A percentile compares a stretch with the other conserved stretches of the same genome.
These are phyloP conservation scores for Cephalopterus ornatus DNA, from an alignment of 2,113 vertebrate species.

Conservation along the genomic window DNA sequence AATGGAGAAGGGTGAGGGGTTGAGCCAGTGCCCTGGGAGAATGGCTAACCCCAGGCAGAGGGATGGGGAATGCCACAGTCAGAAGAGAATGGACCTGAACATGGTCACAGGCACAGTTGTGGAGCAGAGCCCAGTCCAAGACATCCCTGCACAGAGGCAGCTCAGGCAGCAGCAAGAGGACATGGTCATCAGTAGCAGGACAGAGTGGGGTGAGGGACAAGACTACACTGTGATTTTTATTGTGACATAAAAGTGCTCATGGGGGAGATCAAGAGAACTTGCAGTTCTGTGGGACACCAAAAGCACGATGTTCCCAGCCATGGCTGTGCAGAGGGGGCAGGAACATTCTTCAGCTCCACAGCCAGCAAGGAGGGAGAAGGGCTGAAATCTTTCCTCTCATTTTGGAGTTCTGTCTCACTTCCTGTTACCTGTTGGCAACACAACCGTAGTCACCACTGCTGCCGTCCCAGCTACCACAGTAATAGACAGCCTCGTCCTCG, in stretches of 20 bases:
- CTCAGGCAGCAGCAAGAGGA: neutral
- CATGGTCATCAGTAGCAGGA: neutral
- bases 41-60: neutral
- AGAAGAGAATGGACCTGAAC: neutral
- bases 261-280: neutral
- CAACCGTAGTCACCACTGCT: neutral
- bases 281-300: neutral
- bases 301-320: too few species aligned
- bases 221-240: neutral
- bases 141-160: neutral
- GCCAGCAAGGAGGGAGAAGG: neutral
- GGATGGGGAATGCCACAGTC: neutral
- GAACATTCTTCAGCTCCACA: neutral
- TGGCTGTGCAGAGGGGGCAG: neutral
- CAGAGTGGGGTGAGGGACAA: neutral
- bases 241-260: too few species aligned
- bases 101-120: neutral
- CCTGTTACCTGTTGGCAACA: neutral
- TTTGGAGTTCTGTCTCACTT: neutral
- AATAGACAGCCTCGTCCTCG: constrained; percentile 23
- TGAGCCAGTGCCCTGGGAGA: neutral
- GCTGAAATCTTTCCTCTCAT: neutral
- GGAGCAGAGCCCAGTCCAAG: neutral
- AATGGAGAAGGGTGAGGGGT: neutral
- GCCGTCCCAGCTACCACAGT: neutral